phyloP scores from a whole-genome alignment of 53 echinoderm and acorn worm genomes.

The Holothuria scabra region DNA sequence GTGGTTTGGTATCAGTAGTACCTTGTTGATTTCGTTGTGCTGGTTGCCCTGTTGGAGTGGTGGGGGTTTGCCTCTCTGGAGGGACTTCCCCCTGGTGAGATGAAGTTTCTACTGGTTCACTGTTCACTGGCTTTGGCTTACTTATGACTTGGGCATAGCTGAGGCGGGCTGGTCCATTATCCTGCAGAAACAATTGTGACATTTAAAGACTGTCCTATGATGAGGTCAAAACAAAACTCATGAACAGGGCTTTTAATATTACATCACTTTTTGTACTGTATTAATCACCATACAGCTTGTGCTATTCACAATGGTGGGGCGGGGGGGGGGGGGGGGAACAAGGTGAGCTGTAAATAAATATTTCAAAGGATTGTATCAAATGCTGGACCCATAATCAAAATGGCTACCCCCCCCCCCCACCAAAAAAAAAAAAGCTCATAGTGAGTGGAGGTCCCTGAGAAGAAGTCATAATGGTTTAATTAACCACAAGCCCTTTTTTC shows the following conservation, averaged over 20 bases:
- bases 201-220: too few relatives aligned
- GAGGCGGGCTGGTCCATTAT: slow-evolving; percentile 63
- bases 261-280: too few relatives aligned
- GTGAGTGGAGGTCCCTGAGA: too few relatives aligned
- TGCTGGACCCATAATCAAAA: not conserved
- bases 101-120: slow-evolving; percentile 34
- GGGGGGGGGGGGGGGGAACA: not conserved
- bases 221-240: too few relatives aligned
- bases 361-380: too few relatives aligned
- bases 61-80: slow-evolving; percentile 9
- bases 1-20: slow-evolving; percentile 41
- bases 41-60: slow-evolving; percentile 42
- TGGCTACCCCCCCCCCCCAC: too few relatives aligned
- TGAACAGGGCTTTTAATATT: too few relatives aligned
- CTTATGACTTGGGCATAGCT: slow-evolving; percentile 87
- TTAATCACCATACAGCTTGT: too few relatives aligned
- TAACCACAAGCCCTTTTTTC: too few relatives aligned
- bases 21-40: slow-evolving; percentile 55
- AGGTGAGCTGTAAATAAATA: not conserved
- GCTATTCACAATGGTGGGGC: not conserved
- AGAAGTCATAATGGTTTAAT: too few relatives aligned
- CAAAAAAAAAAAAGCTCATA: too few relatives aligned
- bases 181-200: slow-evolving; percentile 40
- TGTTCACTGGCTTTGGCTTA: slow-evolving; percentile 67
- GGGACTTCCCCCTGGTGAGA: slow-evolving; percentile 42